Evolutionary conservation across 2,888 invertebrate genomes (phyloP), one percentile per base, ranked within the genome.

Genomic region (Lasiommata megera): DNA sequence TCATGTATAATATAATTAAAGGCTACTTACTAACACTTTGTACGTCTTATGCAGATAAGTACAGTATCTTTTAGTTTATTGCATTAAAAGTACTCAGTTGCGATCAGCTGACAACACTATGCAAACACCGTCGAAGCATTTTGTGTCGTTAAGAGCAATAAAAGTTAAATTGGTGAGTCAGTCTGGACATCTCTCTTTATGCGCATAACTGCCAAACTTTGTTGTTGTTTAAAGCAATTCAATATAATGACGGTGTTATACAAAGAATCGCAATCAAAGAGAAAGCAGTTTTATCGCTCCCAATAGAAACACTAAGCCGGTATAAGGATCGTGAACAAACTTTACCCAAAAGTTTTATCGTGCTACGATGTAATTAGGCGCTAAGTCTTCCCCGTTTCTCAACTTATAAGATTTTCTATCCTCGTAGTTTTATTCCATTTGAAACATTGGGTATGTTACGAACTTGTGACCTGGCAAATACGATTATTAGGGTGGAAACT

Each of bases 351-450:
- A 87, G 79, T 88, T 87, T 85, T 81, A 82, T 83, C 83, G 82
- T 83, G 84, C 84, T 80, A 86, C 88, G 85, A 85, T 81, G 87
- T 88, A 87, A 88, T 87, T 88, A 88, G 84, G 84, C 82, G 80
- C 74, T 69, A 60, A 76, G 82, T 84, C 81, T 79, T 76, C 74
- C 72, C 72, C 71, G 72, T 72, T 73, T 76, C 72, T 72, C 74
- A 78, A 82, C 80, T 82, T 79, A 77, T 76, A 76, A 79, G 80
- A 82, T 85, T 84, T 84, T 84, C 41, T 52, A 34, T 36, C 36
- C 17, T 12, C 43, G 9, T 14, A 53, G 53, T 53, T 53, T 53
- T 36, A 11, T 44, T 14, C 29, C 29, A 41, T 34, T 52, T 34
- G 31, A 28, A 18, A 41, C 50, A 51, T 23, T 23, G 23, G 5